phyloP scores from a whole-genome alignment of 2,797 vertebrate genomes.

The Esox lucius region DNA sequence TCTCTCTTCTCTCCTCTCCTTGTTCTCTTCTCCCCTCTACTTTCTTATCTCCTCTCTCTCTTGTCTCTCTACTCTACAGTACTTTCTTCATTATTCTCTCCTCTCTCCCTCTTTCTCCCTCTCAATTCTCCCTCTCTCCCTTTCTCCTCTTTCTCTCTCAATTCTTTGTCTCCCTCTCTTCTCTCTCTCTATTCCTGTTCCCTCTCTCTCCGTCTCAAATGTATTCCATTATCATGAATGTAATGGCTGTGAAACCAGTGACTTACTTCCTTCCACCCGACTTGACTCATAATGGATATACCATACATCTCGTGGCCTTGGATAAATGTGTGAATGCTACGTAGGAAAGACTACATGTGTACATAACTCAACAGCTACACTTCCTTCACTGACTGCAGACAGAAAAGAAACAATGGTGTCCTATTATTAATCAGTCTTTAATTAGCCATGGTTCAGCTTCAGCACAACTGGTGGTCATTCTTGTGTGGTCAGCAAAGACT shows the following conservation, averaged over 20 bases:
- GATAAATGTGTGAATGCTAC: neutral
- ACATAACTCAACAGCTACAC: neutral
- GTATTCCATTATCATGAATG: too few species aligned
- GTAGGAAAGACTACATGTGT: neutral
- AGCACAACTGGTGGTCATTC: neutral
- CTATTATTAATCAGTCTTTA: neutral
- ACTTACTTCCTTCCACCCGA: neutral
- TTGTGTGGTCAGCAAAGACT: neutral
- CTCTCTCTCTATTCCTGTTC: too few species aligned
- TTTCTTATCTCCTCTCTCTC: neutral
- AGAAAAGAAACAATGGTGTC: neutral
- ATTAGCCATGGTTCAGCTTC: neutral
- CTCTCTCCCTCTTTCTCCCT: neutral
- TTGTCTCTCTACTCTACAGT: too few species aligned
- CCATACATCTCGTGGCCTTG: neutral
- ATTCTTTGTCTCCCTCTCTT: too few species aligned
- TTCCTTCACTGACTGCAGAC: neutral
- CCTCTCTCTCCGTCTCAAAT: too few species aligned
- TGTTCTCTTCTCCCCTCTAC: too few species aligned
- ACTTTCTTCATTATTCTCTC: neutral
- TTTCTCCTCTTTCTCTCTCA: neutral
- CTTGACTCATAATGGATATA: neutral
- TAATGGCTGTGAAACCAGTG: too few species aligned
- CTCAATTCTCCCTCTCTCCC: neutral
- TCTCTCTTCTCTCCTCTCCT: too few species aligned